Percentiles rank a stretch among this genome's conserved stretches.
Evolutionary conservation across 2,113 vertebrate genomes (phyloP).

Genomic region (Piaya cayana): DNA sequence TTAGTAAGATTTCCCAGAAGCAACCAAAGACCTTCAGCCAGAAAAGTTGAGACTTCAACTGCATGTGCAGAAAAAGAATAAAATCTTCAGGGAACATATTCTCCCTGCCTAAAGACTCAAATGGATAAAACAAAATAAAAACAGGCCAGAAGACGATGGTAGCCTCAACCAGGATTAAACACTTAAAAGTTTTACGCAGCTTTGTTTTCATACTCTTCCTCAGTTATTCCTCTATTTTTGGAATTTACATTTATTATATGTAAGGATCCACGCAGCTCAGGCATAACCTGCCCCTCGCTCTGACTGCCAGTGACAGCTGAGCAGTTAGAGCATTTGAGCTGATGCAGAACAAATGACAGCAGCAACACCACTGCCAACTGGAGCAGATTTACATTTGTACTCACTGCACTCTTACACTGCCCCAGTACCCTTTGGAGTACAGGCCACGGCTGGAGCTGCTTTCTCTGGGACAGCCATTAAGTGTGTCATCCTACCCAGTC

Average conservation of each 20-base stretch:
- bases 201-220: background rate
- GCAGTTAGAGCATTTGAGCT: background rate
- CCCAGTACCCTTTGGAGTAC: background rate
- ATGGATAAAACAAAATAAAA: background rate
- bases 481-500: background rate
- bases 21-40: background rate
- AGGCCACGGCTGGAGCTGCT: background rate
- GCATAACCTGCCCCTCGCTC: background rate
- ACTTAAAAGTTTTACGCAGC: background rate
- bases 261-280: background rate
- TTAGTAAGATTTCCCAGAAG: background rate
- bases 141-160: background rate
- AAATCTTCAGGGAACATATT: background rate
- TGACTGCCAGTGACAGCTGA: background rate
- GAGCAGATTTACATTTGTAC: fast-evolving
- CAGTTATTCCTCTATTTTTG: background rate
- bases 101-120: background rate
- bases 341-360: background rate
- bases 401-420: background rate
- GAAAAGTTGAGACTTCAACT: background rate
- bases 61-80: background rate
- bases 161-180: background rate
- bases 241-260: no score
- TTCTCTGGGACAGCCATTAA: background rate
- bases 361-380: background rate